Percentiles rank a stretch among this genome's conserved stretches.
phyloP scores from a whole-genome alignment of 1,140 invertebrate species.

The Drosophila oshimai region DNA sequence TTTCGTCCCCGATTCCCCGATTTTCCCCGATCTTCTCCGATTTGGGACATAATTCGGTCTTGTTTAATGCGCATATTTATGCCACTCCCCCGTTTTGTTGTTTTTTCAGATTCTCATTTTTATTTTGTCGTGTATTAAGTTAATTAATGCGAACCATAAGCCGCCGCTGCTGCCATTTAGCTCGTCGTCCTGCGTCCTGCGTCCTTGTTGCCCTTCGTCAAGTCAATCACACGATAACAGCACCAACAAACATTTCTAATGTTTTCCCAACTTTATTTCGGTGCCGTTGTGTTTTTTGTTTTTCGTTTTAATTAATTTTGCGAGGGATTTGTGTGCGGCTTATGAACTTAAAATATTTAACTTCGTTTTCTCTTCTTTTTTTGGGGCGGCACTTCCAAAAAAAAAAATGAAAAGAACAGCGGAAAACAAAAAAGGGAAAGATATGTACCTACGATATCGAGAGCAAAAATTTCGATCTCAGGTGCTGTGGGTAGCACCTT shows the following conservation, averaged over 20 bases:
- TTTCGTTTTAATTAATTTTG: constrained; percentile 71
- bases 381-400: neutral
- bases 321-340: constrained; percentile 58
- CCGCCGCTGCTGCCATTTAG: constrained; percentile 39
- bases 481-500: neutral
- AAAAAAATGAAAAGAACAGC: constrained; percentile 24
- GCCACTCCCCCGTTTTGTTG: neutral
- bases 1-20: constrained; percentile 1
- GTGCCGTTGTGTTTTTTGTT: constrained; percentile 22
- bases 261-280: constrained; percentile 32
- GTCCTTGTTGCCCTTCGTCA: constrained; percentile 72
- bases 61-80: constrained; percentile 69
- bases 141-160: constrained; percentile 70
- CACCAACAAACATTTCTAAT: constrained; percentile 32
- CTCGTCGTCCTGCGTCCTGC: too few relatives aligned
- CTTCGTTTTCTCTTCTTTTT: constrained; percentile 15
- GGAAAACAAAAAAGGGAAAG: neutral
- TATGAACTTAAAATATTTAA: constrained; percentile 74
- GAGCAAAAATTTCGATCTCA: neutral
- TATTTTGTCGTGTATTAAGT: constrained; percentile 61
- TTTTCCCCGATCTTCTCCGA: neutral
- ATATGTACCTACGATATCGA: neutral
- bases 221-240: constrained; percentile 59
- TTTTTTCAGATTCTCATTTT: constrained; percentile 31
- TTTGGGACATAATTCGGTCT: constrained; percentile 34